Base-by-base conservation (phyloP, 1,140 invertebrate species). In the Ladona fulva region DNA sequence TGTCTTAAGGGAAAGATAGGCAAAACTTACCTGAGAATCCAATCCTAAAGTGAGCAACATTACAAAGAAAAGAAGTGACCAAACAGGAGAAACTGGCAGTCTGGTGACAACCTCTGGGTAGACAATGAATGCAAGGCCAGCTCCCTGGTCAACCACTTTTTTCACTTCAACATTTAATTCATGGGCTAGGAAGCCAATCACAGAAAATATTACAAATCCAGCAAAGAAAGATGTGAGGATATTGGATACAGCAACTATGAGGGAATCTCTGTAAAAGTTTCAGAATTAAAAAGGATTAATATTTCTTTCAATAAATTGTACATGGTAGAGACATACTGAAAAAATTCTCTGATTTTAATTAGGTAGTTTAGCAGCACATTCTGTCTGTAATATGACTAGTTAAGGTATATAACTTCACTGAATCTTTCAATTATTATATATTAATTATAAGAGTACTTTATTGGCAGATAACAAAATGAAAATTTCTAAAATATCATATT, bases 41-140 rank as follows among this genome's bases (percentile, higher is more conserved):
- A 94, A 86, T 11, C 92, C 92, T 37, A 94, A 85, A 0, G 92
- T 93, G 25, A 94, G 84, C 10, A 94, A 85, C 92, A 94, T 94
- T 74, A 95, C 88, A 83, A 96, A 96, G 86, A 96, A 96, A 0
- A 95, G 85, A 75, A 94, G 85, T 0, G 94, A 93, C 94, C 94
- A 96, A 3, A 95, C 84, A 0, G 93, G 93, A 0, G 94, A 91
- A 6, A 93, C 86, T 0, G 94, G 94, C 79, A 96, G 85, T 78
- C 93, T 88, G 0, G 93, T 90, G 5, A 96, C 92, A 7, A 94
- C 94, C 84, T 95, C 94, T 0, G 94, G 94, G 83, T 96, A 95
- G 10, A 94, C 93, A 78, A 95, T 93, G 82, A 95, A 95, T 0
- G 93, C 93, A 74, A 95, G 83, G 1, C 94, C 93, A 74, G 93